Evolutionary conservation across 2,797 vertebrate species (phyloP), one percentile per base, ranked within the genome.

Genomic region (Lutjanus campechanus): DNA sequence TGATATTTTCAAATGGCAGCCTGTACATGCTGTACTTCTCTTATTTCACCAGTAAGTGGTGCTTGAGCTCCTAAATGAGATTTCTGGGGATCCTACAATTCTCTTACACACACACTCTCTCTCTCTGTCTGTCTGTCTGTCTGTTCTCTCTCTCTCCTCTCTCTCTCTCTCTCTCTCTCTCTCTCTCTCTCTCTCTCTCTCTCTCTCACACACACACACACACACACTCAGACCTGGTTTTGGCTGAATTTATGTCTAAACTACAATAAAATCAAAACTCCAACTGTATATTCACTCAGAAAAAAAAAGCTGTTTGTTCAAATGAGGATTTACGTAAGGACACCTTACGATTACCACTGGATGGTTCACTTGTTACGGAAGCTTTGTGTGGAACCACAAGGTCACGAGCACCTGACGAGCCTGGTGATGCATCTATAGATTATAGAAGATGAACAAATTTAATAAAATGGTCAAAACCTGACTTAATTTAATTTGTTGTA

Each of bases 21-120:
- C 19, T 51, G 63, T 20, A 15, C 44, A 66, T 13, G 25, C 19
- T 94, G 93, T 69, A 94, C 76, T 92, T 88, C 79, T 41, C 44
- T 11, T 65, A 36, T 84, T 81, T 89, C 73, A 81, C 92, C 95
- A 94, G 88, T 84, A 83, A 87, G 88, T 84, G 95, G 92, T 85
- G 93, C 90, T 91, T 91, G 63, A 88, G 85, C 50, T 80, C 88
- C 76, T 92, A 68, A 76, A 85, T 74, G 86, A 19, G 61, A 76
- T 29, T 54, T 68, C 61, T 81, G 46, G 50, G 20, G 17, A 4
- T 62, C 58, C 40, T 59, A 3, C 22, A 11, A 5, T 66, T 20
- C 41, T 61, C 68, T 58, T 10, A 17, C 43, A 8, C 11, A n/a
- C 17, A 49, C 58, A 41, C 15, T 43, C 44, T 55, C 49, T 29